Evolutionary conservation across 2,113 vertebrate genomes (phyloP).

Genomic region (human (Homo sapiens)): DNA sequence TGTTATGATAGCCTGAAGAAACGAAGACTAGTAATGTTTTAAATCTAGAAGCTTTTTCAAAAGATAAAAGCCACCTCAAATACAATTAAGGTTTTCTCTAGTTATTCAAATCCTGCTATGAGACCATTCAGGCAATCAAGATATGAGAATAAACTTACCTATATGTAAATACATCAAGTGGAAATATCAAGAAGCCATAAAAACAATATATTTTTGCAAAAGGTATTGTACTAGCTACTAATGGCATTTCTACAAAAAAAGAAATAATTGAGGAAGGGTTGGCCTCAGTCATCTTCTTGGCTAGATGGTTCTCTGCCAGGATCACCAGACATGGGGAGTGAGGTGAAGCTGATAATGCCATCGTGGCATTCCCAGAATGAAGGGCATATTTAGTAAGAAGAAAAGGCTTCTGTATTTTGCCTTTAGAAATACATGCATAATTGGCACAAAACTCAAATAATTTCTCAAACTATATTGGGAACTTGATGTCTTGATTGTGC

Average conservation of each 20-base stretch:
- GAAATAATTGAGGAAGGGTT: background rate
- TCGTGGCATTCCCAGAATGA: background rate
- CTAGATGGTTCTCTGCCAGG: background rate
- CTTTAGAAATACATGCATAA: background rate
- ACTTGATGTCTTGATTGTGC: background rate
- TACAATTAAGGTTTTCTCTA: background rate
- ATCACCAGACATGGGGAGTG: background rate
- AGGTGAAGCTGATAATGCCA: background rate
- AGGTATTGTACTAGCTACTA: background rate
- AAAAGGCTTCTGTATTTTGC: background rate
- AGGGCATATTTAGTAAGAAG: background rate
- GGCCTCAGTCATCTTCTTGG: background rate
- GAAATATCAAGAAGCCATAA: background rate
- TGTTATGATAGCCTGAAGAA: background rate
- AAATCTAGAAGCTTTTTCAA: background rate
- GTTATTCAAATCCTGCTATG: background rate
- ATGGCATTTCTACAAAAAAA: background rate
- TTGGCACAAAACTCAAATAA: background rate
- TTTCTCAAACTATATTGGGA: background rate
- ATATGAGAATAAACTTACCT: background rate
- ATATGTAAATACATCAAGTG: background rate
- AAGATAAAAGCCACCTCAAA: background rate
- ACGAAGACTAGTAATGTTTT: background rate
- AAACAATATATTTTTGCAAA: background rate
- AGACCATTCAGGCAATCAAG: background rate